Percentiles rank a stretch among this genome's conserved stretches.
These are phyloP conservation scores for Bufotes viridis DNA, from an alignment of 2,797 vertebrate species.

Conservation along the genomic window DNA sequence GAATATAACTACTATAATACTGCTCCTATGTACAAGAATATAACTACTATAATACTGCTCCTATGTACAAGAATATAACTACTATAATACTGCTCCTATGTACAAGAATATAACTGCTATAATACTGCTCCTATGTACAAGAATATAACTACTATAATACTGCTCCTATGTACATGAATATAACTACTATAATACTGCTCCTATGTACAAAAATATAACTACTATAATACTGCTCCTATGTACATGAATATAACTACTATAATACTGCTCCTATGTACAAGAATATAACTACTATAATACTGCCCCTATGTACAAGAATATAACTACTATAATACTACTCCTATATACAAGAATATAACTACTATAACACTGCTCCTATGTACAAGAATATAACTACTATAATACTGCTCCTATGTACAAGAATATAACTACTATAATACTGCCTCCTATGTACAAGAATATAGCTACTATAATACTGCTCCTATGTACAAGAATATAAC, in stretches of 20 bases:
- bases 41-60: background rate
- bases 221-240: background rate
- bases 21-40: background rate
- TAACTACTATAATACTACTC: background rate
- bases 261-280: background rate
- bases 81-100: background rate
- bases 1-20: constrained; percentile 13
- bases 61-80: background rate
- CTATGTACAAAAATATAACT: background rate
- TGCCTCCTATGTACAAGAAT: background rate
- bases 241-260: background rate
- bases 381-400: background rate
- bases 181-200: background rate
- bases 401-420: background rate
- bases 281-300: constrained; percentile 1
- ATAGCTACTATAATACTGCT: background rate
- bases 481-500: background rate
- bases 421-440: constrained; percentile 3
- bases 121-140: background rate
- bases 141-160: background rate
- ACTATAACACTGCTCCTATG: background rate
- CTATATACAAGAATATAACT: background rate
- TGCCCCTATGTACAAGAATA: too few relatives aligned
- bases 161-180: background rate
- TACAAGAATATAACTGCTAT: constrained; percentile 1